Evolutionary conservation across 2,113 vertebrate genomes (phyloP).

Genomic region (Cottus gobio): DNA sequence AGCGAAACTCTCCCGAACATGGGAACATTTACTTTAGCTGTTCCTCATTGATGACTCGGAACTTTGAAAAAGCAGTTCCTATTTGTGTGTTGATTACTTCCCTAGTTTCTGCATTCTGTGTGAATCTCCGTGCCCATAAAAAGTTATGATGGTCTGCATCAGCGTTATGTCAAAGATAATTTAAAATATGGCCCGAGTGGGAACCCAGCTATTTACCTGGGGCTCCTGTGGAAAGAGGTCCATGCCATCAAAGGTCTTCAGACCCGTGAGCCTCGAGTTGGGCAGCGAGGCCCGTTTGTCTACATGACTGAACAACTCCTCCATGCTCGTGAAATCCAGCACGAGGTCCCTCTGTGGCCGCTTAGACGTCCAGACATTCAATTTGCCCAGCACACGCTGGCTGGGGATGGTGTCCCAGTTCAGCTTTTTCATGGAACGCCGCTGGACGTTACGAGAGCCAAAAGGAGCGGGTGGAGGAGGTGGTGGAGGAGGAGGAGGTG

Average conservation of each 20-base stretch:
- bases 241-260: constrained; percentile 60
- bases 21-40: neutral
- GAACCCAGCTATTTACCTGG: constrained; percentile 55
- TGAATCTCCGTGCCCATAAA: neutral
- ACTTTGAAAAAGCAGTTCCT: constrained; percentile 53
- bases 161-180: too few relatives aligned
- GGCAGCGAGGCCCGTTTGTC: constrained; percentile 63
- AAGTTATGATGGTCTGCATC: neutral
- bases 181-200: neutral
- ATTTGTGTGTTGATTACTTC: constrained; percentile 32
- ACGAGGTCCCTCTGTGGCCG: constrained; percentile 71
- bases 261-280: constrained; percentile 12
- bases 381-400: constrained; percentile 81
- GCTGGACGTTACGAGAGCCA: constrained; percentile 40
- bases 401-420: constrained; percentile 87
- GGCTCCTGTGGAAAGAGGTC: constrained; percentile 46
- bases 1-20: constrained; percentile 10
- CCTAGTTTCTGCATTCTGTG: neutral
- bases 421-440: constrained; percentile 84
- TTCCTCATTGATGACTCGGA: constrained; percentile 34
- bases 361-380: constrained; percentile 84
- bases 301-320: constrained; percentile 84
- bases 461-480: constrained; percentile 13
- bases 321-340: constrained; percentile 84
- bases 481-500: constrained; percentile 48